phyloP scores from a whole-genome alignment of 2,113 vertebrate species.

The Girardinichthys multiradiatus region DNA sequence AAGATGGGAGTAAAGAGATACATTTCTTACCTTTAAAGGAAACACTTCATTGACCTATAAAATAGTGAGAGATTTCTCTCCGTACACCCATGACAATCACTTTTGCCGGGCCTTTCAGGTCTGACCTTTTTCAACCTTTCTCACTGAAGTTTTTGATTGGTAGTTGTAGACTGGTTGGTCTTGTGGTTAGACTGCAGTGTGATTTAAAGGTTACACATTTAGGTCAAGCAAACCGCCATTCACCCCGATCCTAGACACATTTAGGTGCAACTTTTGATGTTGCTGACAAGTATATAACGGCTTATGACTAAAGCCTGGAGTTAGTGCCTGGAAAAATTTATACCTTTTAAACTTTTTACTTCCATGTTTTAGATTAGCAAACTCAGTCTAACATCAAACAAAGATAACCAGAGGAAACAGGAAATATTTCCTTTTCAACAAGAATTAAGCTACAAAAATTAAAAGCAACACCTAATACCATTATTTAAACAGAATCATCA shows the following conservation, averaged over 20 bases:
- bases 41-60: conserved; percentile 62
- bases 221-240: conserved; percentile 8
- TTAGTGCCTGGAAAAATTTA: background rate
- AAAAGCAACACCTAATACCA: too few species aligned
- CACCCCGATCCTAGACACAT: background rate
- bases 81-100: conserved; percentile 48
- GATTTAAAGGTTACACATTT: conserved; percentile 30
- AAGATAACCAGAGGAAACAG: too few species aligned
- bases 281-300: background rate
- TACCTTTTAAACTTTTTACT: background rate
- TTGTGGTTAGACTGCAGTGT: conserved; percentile 3
- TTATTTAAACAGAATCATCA: too few species aligned
- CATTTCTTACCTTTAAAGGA: conserved; percentile 59
- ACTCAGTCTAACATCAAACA: too few species aligned
- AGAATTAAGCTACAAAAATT: too few species aligned
- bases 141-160: conserved; percentile 33
- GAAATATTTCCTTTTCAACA: too few species aligned
- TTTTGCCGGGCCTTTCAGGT: conserved; percentile 30
- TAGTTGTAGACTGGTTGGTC: conserved; percentile 19
- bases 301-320: background rate
- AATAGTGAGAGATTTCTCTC: conserved; percentile 35
- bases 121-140: conserved; percentile 64
- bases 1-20: conserved; percentile 10
- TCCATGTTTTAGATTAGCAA: background rate
- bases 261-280: background rate